Percentiles rank a stretch among this genome's conserved stretches.
Conservation (phyloP, 2,797 vertebrate genomes). For the Argyrosomus regius region DNA sequence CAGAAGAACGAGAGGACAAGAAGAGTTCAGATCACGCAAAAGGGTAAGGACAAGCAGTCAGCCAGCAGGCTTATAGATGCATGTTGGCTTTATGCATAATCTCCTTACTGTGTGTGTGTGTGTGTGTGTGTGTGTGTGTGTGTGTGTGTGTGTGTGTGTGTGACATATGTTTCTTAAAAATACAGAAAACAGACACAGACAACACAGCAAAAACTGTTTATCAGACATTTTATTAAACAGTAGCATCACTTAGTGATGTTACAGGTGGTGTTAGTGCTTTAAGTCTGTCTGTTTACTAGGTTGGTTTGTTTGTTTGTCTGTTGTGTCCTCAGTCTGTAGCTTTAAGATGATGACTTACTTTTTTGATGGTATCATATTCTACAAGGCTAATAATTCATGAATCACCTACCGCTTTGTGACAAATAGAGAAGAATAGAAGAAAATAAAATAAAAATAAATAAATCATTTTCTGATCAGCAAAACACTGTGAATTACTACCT, state of each 20-base stretch:
- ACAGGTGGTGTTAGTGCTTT: too few species aligned
- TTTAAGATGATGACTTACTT: slow-evolving; percentile 4
- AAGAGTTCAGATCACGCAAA: slow-evolving; percentile 42
- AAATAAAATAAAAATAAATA: too few species aligned
- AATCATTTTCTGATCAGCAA: too few species aligned
- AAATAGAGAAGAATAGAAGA: neutral
- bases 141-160: slow-evolving; percentile 1
- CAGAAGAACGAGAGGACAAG: slow-evolving; percentile 2
- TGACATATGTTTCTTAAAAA: neutral
- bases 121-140: slow-evolving; percentile 33
- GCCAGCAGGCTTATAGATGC: slow-evolving; percentile 32
- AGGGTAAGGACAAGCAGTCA: slow-evolving; percentile 53
- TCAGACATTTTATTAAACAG: neutral
- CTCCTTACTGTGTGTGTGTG: slow-evolving; percentile 63
- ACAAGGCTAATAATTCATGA: slow-evolving; percentile 19
- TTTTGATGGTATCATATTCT: slow-evolving; percentile 11
- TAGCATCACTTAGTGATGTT: neutral
- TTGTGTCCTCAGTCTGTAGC: neutral
- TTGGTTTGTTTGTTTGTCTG: too few species aligned
- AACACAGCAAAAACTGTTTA: neutral
- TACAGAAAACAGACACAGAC: neutral
- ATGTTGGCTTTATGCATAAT: slow-evolving; percentile 63
- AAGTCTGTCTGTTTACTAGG: too few species aligned
- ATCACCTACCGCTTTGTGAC: neutral
- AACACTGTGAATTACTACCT: too few species aligned